phyloP scores from a whole-genome alignment of 2,888 invertebrate species.

The Hartigia nigra region DNA sequence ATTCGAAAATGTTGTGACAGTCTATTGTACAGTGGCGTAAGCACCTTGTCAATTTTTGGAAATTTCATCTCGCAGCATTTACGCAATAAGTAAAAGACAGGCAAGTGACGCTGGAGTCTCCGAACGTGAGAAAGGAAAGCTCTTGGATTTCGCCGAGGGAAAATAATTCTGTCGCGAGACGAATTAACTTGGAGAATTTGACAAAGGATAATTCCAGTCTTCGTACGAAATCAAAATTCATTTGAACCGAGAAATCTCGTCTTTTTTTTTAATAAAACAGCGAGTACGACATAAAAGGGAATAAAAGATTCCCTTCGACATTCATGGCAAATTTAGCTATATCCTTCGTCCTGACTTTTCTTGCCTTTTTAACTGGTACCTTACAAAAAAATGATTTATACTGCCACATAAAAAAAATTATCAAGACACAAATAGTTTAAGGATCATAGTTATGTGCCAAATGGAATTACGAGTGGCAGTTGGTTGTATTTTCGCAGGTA shows the following conservation, averaged over 20 bases:
- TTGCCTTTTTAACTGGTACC: neutral
- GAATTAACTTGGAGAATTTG: neutral
- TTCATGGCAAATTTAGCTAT: neutral
- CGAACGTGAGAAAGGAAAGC: neutral
- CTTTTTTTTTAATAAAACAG: neutral
- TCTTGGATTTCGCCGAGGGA: neutral
- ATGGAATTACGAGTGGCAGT: neutral
- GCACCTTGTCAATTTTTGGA: neutral
- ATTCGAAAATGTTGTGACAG: conserved; percentile 52
- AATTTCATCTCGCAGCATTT: neutral
- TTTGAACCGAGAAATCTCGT: neutral
- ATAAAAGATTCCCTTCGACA: neutral
- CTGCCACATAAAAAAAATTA: neutral
- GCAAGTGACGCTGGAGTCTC: neutral
- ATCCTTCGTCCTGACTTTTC: neutral
- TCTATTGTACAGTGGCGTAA: neutral
- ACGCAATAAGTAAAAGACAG: neutral
- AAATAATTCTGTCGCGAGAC: neutral
- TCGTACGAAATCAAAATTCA: neutral
- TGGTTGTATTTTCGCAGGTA: neutral
- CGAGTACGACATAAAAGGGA: neutral
- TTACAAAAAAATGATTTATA: neutral
- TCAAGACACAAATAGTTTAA: neutral
- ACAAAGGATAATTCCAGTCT: neutral
- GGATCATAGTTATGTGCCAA: neutral